phyloP scores from a whole-genome alignment of 2,888 invertebrate genomes.

The Drosophila emarginata region DNA sequence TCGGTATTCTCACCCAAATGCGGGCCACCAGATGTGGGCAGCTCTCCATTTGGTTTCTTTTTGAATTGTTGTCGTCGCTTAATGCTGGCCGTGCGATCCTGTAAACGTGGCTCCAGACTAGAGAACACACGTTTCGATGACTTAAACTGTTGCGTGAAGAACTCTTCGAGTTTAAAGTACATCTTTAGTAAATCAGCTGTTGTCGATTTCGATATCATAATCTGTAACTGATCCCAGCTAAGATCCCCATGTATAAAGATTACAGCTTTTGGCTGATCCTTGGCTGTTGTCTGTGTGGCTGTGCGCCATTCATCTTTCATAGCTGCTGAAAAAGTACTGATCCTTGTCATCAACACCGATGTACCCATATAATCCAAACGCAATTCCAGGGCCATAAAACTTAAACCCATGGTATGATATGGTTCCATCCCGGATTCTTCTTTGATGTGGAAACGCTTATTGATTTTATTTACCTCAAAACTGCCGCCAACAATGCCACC shows the following conservation, averaged over 20 bases:
- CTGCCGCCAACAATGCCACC: slow-evolving; percentile 99
- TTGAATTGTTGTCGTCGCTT: slow-evolving; percentile 81
- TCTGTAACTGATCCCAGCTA: slow-evolving; percentile 97
- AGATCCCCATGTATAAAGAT: slow-evolving; percentile 96
- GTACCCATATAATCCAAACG: slow-evolving; percentile 99
- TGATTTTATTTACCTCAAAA: slow-evolving; percentile 94
- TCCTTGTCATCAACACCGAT: slow-evolving; percentile 94
- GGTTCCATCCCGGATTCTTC: slow-evolving; percentile 96
- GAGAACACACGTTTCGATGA: slow-evolving; percentile 96
- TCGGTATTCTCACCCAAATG: slow-evolving; percentile 83
- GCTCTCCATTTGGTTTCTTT: slow-evolving; percentile 79
- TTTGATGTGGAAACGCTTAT: slow-evolving; percentile 93
- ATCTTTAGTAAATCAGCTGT: slow-evolving; percentile 98
- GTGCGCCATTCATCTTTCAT: slow-evolving; percentile 94
- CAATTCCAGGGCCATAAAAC: slow-evolving; percentile 92
- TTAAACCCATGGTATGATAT: slow-evolving; percentile 92
- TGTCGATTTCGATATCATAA: slow-evolving; percentile 98
- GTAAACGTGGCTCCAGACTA: slow-evolving; percentile 85
- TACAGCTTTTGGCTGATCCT: slow-evolving; percentile 86
- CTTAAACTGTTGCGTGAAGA: slow-evolving; percentile 98
- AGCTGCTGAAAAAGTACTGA: slow-evolving; percentile 91
- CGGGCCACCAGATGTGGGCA: slow-evolving; percentile 34
- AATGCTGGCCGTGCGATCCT: slow-evolving; percentile 80
- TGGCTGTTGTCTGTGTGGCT: slow-evolving; percentile 65
- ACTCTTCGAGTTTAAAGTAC: slow-evolving; percentile 97